Evolutionary conservation across 2,113 vertebrate genomes (phyloP), one percentile per base, ranked within the genome.

Genomic region (Platysternon megacephalum): DNA sequence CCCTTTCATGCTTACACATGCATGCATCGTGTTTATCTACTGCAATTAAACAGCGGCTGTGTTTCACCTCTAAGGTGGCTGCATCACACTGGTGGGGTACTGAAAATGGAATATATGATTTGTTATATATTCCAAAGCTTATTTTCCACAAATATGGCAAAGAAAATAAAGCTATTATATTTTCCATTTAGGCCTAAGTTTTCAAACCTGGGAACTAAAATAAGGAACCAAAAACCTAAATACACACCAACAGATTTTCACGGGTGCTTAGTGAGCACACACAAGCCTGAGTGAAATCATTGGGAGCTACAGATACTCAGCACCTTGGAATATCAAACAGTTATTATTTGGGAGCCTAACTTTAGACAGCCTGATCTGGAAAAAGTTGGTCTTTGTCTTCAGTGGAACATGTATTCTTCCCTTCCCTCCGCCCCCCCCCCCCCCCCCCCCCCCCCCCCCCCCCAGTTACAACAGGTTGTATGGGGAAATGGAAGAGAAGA

Each of bases 301-400:
- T 85, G 5, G 88, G 8, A 78, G 76, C 44, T 21, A 16, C 81
- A 39, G 51, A 81, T 86, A 86, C 39, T 5, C 44, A 2, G 42
- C 3, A 2, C 11, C 74, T 91, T 58, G 42, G 51, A 82, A 78
- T 46, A 22, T 1, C n/a, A 83, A 80, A 16, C 21, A 29, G 32
- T 3, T 65, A 42, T 11, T 72, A 84, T 74, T 61, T 55, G 90
- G 78, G 68, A 84, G 88, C 68, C 58, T 16, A 65, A 91, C 35
- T 79, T 85, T 17, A 88, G 92, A 80, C 21, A 87, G 82, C 48
- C 49, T 35, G 46, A 85, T 90, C 61, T 93, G 80, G 19, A 94
- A 95, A 94, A 5, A 42, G 84, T 61, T 91, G 78, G 44, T 95
- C 86, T 94, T 82, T 91, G 83, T 87, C 95, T 95, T 95, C 74